A percentile compares a stretch with the other conserved stretches of the same genome.
Evolutionary conservation across 2,113 vertebrate genomes (phyloP).

Genomic region (Sebastes schlegelii): DNA sequence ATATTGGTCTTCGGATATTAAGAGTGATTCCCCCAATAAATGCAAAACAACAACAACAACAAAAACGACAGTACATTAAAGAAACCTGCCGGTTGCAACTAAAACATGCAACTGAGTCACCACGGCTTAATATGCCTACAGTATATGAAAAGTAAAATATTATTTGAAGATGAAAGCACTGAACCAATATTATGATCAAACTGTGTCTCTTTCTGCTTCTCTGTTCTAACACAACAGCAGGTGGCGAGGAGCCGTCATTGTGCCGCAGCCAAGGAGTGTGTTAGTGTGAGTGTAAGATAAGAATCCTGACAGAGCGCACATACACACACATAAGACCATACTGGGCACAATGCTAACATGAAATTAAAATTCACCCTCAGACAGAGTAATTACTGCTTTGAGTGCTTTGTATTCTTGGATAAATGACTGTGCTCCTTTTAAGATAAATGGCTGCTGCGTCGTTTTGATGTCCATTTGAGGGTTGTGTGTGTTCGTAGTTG

Average conservation of each 20-base stretch:
- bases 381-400: constrained; percentile 65
- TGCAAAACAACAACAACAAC: not conserved
- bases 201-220: constrained; percentile 29
- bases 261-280: constrained; percentile 61
- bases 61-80: not conserved
- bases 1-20: too few relatives aligned
- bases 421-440: constrained; percentile 27
- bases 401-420: constrained; percentile 34
- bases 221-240: constrained; percentile 69
- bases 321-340: constrained; percentile 41
- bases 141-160: constrained; percentile 9
- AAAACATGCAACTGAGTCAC: not conserved
- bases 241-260: constrained; percentile 56
- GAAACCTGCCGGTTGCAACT: not conserved
- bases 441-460: constrained; percentile 27
- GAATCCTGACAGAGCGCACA: constrained; percentile 36
- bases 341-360: constrained; percentile 41
- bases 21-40: not conserved
- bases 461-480: constrained; percentile 29
- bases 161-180: constrained; percentile 14
- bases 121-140: not conserved
- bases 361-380: constrained; percentile 68
- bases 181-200: constrained; percentile 24
- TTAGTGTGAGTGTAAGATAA: constrained; percentile 60
- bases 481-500: not conserved